Percentiles rank a stretch among this genome's conserved stretches.
These are phyloP conservation scores for Ostrea edulis DNA, from an alignment of 1,140 invertebrate species.

Conservation along the genomic window DNA sequence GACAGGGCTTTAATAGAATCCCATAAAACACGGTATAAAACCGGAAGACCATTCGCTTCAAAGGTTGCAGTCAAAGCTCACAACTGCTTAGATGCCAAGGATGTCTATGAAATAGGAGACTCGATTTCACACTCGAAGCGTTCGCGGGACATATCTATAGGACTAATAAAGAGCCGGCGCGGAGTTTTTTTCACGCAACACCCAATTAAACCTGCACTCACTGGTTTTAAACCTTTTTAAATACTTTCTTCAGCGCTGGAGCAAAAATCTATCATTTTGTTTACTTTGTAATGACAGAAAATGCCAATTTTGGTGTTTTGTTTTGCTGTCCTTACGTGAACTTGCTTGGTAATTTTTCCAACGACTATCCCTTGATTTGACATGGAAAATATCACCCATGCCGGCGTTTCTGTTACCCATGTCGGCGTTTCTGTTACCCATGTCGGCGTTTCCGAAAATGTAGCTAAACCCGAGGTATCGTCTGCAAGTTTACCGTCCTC, in stretches of 20 bases:
- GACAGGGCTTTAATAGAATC: not conserved
- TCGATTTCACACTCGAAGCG: not conserved
- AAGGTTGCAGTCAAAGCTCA: not conserved
- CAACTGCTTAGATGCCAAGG: not conserved
- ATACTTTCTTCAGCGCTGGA: not conserved
- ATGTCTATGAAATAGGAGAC: not conserved
- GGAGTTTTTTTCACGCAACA: slow-evolving; percentile 1
- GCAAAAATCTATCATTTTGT: slow-evolving; percentile 24
- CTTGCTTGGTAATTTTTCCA: not conserved
- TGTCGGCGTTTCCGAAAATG: not conserved
- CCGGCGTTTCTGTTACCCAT: not conserved
- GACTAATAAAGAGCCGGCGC: not conserved
- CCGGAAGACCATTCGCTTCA: slow-evolving; percentile 3
- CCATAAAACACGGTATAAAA: not conserved
- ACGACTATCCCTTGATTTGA: not conserved
- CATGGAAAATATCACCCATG: slow-evolving; percentile 25
- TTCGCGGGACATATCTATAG: not conserved
- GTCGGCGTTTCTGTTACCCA: too few species aligned
- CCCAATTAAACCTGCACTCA: not conserved
- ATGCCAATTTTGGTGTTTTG: not conserved
- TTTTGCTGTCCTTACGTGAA: not conserved
- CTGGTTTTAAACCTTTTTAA: slow-evolving; percentile 33
- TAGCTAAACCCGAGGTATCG: not conserved
- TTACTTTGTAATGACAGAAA: not conserved
- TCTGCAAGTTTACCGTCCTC: not conserved